A percentile compares a stretch with the other conserved stretches of the same genome.
Conservation (phyloP, 2,888 invertebrate genomes). For the Malthinus flaveolus region DNA sequence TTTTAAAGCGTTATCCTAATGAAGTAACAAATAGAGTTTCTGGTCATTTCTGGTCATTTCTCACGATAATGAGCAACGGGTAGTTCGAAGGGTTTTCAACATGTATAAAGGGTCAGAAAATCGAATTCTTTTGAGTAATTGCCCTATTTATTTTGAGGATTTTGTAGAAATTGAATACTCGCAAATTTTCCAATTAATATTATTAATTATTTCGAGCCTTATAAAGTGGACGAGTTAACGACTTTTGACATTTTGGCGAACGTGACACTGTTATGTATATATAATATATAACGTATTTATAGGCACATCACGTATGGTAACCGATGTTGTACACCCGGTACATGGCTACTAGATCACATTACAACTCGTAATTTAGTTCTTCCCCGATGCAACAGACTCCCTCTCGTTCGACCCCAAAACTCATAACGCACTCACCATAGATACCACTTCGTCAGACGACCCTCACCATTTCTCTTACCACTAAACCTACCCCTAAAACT, state of each 20-base stretch:
- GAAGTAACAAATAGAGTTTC: conserved; percentile 36
- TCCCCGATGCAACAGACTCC: conserved; percentile 36
- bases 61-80: conserved; percentile 39
- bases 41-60: conserved; percentile 30
- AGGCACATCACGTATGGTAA: conserved; percentile 50
- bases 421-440: conserved; percentile 30
- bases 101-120: conserved; percentile 34
- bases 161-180: conserved; percentile 25
- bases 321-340: conserved; percentile 50
- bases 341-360: conserved; percentile 48
- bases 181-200: background rate
- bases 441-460: conserved; percentile 25
- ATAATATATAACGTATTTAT: conserved; percentile 47
- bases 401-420: conserved; percentile 28
- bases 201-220: conserved; percentile 3
- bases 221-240: conserved; percentile 4
- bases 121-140: conserved; percentile 37
- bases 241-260: conserved; percentile 19
- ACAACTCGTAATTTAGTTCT: conserved; percentile 49
- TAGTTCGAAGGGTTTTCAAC: conserved; percentile 24
- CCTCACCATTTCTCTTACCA: conserved; percentile 28
- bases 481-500: conserved; percentile 22
- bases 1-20: conserved; percentile 33
- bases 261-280: conserved; percentile 39
- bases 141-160: conserved; percentile 32